phyloP scores from a whole-genome alignment of 2,888 invertebrate species.

The Cephus pulcher region DNA sequence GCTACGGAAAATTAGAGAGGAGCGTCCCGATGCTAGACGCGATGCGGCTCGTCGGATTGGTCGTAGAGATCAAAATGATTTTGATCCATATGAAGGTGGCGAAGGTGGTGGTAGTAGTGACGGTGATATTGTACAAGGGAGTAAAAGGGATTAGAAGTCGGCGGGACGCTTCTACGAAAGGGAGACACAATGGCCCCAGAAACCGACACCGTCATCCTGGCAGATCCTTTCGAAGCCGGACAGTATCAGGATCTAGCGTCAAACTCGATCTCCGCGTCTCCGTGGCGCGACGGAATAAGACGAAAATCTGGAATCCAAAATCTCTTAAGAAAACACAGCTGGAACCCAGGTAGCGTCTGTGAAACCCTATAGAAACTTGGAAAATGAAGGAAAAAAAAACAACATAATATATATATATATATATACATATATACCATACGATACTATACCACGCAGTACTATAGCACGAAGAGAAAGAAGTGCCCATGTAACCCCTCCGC shows the following conservation, averaged over 20 bases:
- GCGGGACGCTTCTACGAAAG: slow-evolving; percentile 5
- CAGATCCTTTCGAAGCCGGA: slow-evolving; percentile 45
- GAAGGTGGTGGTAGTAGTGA: neutral
- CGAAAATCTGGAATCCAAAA: slow-evolving; percentile 48
- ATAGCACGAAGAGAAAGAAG: slow-evolving; percentile 24
- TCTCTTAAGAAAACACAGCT: slow-evolving; percentile 63
- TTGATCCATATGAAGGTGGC: neutral
- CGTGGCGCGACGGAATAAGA: slow-evolving; percentile 13
- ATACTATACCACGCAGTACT: neutral
- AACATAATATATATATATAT: neutral
- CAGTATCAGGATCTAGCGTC: slow-evolving; percentile 63
- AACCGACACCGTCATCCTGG: slow-evolving; percentile 54
- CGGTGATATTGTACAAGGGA: neutral
- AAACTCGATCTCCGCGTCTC: slow-evolving; percentile 50
- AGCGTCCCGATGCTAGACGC: neutral
- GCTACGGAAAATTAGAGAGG: neutral
- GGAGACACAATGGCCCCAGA: slow-evolving; percentile 27
- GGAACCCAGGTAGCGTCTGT: slow-evolving; percentile 39
- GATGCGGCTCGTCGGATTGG: neutral
- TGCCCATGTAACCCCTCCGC: slow-evolving; percentile 29
- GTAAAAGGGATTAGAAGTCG: slow-evolving; percentile 5
- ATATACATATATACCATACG: neutral
- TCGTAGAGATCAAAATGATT: neutral
- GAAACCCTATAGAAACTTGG: slow-evolving; percentile 6
- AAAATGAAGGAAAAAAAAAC: neutral